A percentile compares a stretch with the other conserved stretches of the same genome.
phyloP scores from a whole-genome alignment of 2,797 vertebrate genomes.

The Lophotriccus pileatus region DNA sequence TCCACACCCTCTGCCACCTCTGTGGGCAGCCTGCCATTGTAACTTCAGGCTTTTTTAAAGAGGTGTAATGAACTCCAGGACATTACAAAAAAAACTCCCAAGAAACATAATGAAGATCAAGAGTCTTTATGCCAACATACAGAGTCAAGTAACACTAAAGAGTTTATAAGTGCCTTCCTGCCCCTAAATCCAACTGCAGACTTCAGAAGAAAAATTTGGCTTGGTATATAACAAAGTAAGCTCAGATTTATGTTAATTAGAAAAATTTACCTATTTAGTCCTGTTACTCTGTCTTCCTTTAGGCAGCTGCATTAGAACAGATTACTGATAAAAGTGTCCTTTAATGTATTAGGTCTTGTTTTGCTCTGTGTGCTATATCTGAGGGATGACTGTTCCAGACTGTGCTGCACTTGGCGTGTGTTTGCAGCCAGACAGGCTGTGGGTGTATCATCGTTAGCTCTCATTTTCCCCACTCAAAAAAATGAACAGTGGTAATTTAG shows the following conservation, averaged over 20 bases:
- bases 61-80: neutral
- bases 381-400: neutral
- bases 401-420: fast-evolving
- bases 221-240: neutral
- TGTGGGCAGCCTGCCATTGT: fast-evolving
- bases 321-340: neutral
- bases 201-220: neutral
- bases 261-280: neutral
- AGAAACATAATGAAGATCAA: neutral
- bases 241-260: neutral
- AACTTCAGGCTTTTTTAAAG: neutral
- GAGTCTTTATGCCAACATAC: neutral
- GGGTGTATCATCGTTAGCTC: neutral
- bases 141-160: neutral
- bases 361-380: neutral
- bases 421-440: neutral
- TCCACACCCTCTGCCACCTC: fast-evolving
- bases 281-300: neutral
- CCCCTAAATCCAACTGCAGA: neutral
- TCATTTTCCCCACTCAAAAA: neutral
- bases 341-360: neutral
- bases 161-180: neutral
- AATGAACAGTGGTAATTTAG: neutral
- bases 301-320: neutral
- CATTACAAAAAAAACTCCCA: neutral